Percentiles rank a stretch among this genome's conserved stretches.
These are phyloP conservation scores for Aspiorhynchus laticeps DNA, from an alignment of 2,113 vertebrate genomes.

Conservation along the genomic window DNA sequence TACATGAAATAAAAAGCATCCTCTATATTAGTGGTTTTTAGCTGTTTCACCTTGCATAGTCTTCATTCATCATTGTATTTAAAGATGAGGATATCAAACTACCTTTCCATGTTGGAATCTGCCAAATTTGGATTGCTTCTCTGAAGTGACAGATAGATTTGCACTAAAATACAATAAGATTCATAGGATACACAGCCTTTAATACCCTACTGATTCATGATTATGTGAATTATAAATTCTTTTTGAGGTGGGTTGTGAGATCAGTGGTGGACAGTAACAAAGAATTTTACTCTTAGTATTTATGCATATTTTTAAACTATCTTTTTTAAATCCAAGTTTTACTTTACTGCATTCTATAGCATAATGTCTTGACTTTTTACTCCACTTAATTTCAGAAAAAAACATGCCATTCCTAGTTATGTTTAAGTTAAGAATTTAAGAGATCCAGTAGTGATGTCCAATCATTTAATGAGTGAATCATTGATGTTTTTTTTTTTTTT, in stretches of 20 bases:
- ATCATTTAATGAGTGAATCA: neutral
- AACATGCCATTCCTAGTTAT: neutral
- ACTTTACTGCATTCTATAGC: neutral
- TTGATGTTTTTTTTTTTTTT: neutral
- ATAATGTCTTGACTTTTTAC: neutral
- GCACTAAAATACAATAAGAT: neutral
- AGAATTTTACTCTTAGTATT: neutral
- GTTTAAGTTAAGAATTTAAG: neutral
- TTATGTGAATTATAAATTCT: too few species aligned
- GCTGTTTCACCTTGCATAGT: neutral
- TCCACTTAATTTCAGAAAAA: neutral
- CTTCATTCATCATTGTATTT: neutral
- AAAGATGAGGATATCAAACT: neutral
- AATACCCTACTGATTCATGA: neutral
- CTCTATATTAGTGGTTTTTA: neutral
- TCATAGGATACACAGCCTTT: neutral
- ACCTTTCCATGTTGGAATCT: neutral
- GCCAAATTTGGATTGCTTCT: neutral
- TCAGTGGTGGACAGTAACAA: neutral
- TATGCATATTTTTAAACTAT: too few species aligned
- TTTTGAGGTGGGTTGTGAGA: neutral
- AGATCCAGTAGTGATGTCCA: neutral
- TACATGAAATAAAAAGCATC: neutral
- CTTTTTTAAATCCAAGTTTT: neutral
- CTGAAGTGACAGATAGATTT: neutral